phyloP scores from a whole-genome alignment of 2,113 vertebrate genomes.

The Ivindomyrus marchei region DNA sequence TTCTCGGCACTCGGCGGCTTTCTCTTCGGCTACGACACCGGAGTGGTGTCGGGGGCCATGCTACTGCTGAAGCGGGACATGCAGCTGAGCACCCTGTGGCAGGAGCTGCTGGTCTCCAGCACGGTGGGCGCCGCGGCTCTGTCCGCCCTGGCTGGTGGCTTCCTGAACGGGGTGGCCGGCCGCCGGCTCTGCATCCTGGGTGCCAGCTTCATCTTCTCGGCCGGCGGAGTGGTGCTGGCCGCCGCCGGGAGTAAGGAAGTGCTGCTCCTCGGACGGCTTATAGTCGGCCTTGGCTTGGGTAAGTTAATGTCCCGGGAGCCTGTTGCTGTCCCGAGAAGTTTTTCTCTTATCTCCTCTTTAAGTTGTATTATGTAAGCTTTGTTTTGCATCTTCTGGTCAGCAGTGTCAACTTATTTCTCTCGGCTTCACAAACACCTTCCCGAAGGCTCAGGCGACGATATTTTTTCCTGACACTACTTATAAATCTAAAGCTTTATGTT shows the following conservation, averaged over 20 bases:
- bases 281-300: conserved; percentile 88
- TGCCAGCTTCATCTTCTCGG: conserved; percentile 76
- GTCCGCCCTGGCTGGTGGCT: conserved; percentile 75
- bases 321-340: not conserved
- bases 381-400: not conserved
- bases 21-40: conserved; percentile 94
- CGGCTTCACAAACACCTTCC: not conserved
- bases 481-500: not conserved
- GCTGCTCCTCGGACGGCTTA: conserved; percentile 78
- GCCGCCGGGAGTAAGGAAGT: conserved; percentile 68
- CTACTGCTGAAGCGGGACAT: conserved; percentile 86
- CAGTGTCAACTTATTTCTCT: not conserved
- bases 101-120: conserved; percentile 89
- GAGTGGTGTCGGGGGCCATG: conserved; percentile 92
- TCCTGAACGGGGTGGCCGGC: conserved; percentile 69
- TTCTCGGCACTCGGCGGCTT: conserved; percentile 92
- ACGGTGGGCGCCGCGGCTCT: conserved; percentile 86
- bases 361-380: not conserved
- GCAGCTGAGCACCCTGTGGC: conserved; percentile 80
- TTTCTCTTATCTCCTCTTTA: not conserved
- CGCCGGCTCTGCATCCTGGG: conserved; percentile 79
- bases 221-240: conserved; percentile 69
- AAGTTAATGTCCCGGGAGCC: conserved; percentile 41
- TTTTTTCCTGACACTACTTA: not conserved
- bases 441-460: too few relatives aligned